Conservation (phyloP, 37 sponge, comb jelly and placozoan genomes). For the Ephydatia muelleri region DNA sequence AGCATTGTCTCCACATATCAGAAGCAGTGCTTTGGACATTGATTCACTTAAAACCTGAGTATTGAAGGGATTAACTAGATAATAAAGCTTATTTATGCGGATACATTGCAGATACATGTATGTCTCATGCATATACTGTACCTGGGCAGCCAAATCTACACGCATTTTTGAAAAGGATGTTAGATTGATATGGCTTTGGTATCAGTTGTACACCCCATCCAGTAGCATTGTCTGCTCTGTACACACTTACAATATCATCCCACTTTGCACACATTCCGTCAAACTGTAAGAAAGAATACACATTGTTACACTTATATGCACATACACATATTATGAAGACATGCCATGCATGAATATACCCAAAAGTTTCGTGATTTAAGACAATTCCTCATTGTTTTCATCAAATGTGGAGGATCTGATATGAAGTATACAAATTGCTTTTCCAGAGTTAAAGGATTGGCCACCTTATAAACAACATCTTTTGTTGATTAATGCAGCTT, state of each 20-base stretch:
- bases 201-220: conserved; percentile 10
- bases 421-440: conserved; percentile 4
- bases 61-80: no score
- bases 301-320: no score
- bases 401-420: conserved; percentile 23
- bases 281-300: background rate
- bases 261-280: conserved; percentile 6
- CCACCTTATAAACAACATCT: conserved; percentile 1
- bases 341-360: background rate
- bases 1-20: background rate
- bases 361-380: background rate
- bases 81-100: background rate
- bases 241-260: background rate
- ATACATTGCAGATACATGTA: background rate
- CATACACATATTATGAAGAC: background rate
- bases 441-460: background rate
- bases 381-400: conserved; percentile 8
- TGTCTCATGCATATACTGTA: background rate
- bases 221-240: background rate
- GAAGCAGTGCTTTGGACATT: conserved; percentile 3
- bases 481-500: background rate
- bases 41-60: conserved; percentile 20
- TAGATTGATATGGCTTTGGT: conserved; percentile 30
- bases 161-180: conserved; percentile 48
- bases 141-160: conserved; percentile 17